These are phyloP conservation scores for Chrysocyon brachyurus DNA, from an alignment of 2,797 vertebrate species.

Conservation along the genomic window DNA sequence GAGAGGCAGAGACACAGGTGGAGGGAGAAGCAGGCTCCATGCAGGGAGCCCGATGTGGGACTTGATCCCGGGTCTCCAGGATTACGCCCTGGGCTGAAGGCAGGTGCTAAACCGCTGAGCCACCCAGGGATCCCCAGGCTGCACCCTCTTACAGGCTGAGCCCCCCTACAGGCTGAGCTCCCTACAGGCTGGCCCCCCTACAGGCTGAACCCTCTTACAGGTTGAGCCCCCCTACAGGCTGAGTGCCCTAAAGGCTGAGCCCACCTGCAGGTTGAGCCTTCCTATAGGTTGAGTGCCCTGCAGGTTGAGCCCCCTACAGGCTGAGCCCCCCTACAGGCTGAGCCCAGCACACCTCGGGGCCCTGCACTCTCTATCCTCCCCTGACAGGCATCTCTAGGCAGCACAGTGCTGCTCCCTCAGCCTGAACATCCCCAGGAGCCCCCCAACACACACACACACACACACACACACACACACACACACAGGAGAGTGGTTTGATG, in stretches of 20 bases:
- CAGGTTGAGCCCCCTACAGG: background rate
- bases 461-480: background rate
- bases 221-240: background rate
- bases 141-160: too few species aligned
- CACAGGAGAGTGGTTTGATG: background rate
- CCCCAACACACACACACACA: background rate
- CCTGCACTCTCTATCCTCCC: background rate
- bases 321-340: background rate
- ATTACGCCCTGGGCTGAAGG: too few species aligned
- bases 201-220: too few species aligned
- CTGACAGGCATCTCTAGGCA: background rate
- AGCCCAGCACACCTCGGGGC: background rate
- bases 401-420: background rate
- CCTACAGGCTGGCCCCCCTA: background rate
- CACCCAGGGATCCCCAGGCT: too few species aligned
- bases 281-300: background rate
- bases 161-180: too few species aligned
- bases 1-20: too few species aligned
- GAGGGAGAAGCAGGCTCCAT: too few species aligned
- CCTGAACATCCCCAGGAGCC: background rate
- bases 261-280: too few species aligned
- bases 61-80: too few species aligned
- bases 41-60: too few species aligned
- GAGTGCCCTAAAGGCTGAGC: too few species aligned
- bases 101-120: too few species aligned